Percentiles rank a stretch among this genome's conserved stretches.
Conservation (phyloP, 2,888 invertebrate genomes). For the Aspidiotus destructor region DNA sequence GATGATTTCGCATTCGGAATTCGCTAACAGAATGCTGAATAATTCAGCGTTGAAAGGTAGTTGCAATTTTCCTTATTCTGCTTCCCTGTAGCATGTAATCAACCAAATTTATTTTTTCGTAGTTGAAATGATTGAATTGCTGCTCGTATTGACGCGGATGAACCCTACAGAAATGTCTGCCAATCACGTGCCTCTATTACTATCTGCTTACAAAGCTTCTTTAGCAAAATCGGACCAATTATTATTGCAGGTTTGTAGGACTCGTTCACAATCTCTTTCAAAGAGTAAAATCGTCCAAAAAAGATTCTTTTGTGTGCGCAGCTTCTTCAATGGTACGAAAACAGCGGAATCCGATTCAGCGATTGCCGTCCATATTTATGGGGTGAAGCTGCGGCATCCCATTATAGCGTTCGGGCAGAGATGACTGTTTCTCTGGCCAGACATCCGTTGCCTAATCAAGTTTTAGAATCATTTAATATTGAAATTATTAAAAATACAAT, state of each 20-base stretch:
- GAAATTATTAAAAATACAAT: constrained; percentile 32
- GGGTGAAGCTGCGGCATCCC: constrained; percentile 68
- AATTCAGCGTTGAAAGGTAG: constrained; percentile 41
- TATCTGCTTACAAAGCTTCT: constrained; percentile 70
- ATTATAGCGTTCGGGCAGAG: constrained; percentile 53
- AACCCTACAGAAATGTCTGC: constrained; percentile 56
- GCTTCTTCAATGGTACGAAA: constrained; percentile 60
- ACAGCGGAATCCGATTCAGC: constrained; percentile 53
- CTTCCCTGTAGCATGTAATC: not conserved
- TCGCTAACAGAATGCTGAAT: constrained; percentile 58
- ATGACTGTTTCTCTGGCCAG: constrained; percentile 38
- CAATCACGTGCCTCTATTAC: constrained; percentile 61
- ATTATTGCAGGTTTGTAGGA: constrained; percentile 45
- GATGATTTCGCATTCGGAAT: constrained; percentile 55
- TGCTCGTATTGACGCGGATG: constrained; percentile 53
- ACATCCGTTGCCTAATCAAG: constrained; percentile 34
- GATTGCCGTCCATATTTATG: constrained; percentile 71
- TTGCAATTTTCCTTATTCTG: constrained; percentile 27
- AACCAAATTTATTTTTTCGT: constrained; percentile 42
- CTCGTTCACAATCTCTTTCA: not conserved
- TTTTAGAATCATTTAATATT: constrained; percentile 29
- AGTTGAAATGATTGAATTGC: constrained; percentile 55
- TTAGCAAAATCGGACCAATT: constrained; percentile 59
- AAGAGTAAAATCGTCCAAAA: not conserved
- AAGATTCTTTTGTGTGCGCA: constrained; percentile 42